Conservation (phyloP, 2,888 invertebrate species). For the Drosophila diplacantha region DNA sequence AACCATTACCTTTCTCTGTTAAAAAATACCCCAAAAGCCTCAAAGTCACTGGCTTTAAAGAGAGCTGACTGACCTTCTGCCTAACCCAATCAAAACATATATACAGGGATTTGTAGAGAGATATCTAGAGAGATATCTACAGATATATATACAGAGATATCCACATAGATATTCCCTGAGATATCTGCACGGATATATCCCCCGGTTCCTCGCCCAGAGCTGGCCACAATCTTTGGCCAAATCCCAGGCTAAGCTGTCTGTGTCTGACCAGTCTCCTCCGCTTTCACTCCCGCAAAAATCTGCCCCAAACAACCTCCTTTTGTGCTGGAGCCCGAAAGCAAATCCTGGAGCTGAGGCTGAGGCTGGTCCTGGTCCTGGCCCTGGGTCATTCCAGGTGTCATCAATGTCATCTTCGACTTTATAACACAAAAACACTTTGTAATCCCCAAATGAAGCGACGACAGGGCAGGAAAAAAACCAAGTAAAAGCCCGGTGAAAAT, state of each 20-base stretch:
- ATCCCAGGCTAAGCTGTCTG: slow-evolving; percentile 69
- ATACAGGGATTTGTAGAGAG: too few species aligned
- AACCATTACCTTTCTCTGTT: background rate
- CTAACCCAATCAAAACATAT: too few species aligned
- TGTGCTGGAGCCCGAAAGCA: background rate
- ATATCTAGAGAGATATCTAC: too few species aligned
- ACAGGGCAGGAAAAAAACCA: background rate
- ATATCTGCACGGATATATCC: background rate
- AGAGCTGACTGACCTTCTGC: too few species aligned
- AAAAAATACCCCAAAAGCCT: too few species aligned
- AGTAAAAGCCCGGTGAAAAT: slow-evolving; percentile 18
- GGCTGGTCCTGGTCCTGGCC: too few species aligned
- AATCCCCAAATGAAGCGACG: slow-evolving; percentile 72
- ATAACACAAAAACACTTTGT: slow-evolving; percentile 73
- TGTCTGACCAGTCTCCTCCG: slow-evolving; percentile 15
- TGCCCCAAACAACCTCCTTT: background rate
- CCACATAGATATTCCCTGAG: too few species aligned
- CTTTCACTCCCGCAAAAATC: background rate
- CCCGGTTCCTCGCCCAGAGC: background rate
- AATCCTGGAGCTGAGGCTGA: background rate
- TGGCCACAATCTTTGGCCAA: slow-evolving; percentile 36
- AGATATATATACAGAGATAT: too few species aligned
- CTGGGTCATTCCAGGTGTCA: slow-evolving; percentile 68
- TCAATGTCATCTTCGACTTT: slow-evolving; percentile 73
- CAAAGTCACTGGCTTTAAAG: too few species aligned